Base-by-base conservation (phyloP, 2,888 invertebrate genomes). In the Hydropsyche betteni region DNA sequence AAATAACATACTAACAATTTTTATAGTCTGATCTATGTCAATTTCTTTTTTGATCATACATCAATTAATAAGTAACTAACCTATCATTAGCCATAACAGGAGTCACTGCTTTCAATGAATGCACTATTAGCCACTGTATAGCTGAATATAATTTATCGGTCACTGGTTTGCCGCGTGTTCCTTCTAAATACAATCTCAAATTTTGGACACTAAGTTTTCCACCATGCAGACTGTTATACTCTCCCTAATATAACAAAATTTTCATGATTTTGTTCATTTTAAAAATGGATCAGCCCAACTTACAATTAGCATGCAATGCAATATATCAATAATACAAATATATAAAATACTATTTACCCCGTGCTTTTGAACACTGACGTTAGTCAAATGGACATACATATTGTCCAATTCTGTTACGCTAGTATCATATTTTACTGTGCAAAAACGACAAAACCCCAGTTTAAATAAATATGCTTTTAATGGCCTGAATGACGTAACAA, bases 311-410 rank as follows among this genome's bases (percentile, higher is more conserved):
- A 44, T 44, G 44, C 5, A 44, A 6, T 44, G n/a, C n/a, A n/a
- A n/a, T n/a, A 24, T 24, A 24, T 2, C 2, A 24, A 24, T 2
- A 24, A 24, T 24, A 24, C 24, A 24, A 24, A 24, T 24, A 24
- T 24, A 24, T 24, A 24, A 24, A 24, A 24, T 4, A n/a, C 73
- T 77, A 86, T 89, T 86, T 84, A 93, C 93, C 80, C 97, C 97
- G 83, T 97, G 96, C 84, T 97, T 98, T 85, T 99, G 98, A n/a
- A 98, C 96, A 76, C 98, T 97, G 4, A 98, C 98, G 83, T 98
- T 98, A 10, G 98, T 98, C 74, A 98, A 88, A 87, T 98, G 98
- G 74, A 97, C 94, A 82, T 96, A 98, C 92, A 95, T 94, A 83
- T 94, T 97, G 84, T 96, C 96, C 80, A 94, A 85, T 84, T 95